Evolutionary conservation across 2,888 invertebrate genomes (phyloP).

Genomic region (Dastarcus helophoroides): DNA sequence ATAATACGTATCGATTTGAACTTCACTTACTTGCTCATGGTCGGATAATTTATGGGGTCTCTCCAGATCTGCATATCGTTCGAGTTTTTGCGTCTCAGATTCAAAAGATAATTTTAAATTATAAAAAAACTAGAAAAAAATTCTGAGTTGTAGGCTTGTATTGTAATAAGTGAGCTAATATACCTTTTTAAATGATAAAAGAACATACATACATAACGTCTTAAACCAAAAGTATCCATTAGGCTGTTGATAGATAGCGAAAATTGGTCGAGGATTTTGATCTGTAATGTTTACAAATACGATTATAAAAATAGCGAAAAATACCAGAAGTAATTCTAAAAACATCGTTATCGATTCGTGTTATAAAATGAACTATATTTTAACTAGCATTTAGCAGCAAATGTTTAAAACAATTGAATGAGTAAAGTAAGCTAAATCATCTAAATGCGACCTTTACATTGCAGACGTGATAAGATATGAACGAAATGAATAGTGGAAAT

Average conservation of each 20-base stretch:
- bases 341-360: no score
- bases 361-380: no score
- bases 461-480: no score
- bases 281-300: conserved; percentile 5
- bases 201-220: conserved; percentile 38
- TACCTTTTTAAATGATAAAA: conserved; percentile 41
- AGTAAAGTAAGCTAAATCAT: no score
- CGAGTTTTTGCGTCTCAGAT: conserved; percentile 25
- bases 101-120: conserved; percentile 13
- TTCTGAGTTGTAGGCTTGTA: conserved; percentile 10
- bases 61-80: conserved; percentile 37
- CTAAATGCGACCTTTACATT: no score
- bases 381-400: no score
- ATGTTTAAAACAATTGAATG: no score
- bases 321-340: no score
- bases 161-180: conserved; percentile 14
- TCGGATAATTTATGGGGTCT: conserved; percentile 43
- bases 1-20: not conserved
- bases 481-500: no score
- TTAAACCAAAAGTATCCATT: conserved; percentile 43
- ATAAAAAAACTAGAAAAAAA: conserved; percentile 7
- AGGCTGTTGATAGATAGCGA: conserved; percentile 41
- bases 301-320: no score
- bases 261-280: conserved; percentile 12
- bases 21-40: conserved; percentile 37